A percentile compares a stretch with the other conserved stretches of the same genome.
Conservation (phyloP, 2,113 vertebrate genomes). For the Phainopepla nitens region DNA sequence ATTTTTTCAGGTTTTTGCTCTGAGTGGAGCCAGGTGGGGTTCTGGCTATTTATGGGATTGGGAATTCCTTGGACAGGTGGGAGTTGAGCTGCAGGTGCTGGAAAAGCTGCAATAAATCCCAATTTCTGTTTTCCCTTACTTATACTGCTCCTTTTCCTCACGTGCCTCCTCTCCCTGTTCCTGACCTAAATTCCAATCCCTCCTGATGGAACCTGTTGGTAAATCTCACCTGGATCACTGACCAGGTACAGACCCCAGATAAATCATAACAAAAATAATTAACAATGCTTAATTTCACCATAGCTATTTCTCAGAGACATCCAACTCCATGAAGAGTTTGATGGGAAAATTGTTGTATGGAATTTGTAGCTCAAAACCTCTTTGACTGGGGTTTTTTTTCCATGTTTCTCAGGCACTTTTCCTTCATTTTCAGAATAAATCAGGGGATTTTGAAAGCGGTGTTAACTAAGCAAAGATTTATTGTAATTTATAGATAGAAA, state of each 20-base stretch:
- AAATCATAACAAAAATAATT: neutral
- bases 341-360: neutral
- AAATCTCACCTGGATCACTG: neutral
- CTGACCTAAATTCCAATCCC: fast-evolving
- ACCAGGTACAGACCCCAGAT: neutral
- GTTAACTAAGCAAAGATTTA: neutral
- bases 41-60: neutral
- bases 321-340: neutral
- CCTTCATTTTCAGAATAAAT: neutral
- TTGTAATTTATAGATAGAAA: neutral
- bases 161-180: neutral
- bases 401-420: neutral
- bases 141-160: fast-evolving
- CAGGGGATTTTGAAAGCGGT: neutral
- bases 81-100: fast-evolving
- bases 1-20: neutral
- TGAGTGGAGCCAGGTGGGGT: neutral
- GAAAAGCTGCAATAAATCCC: neutral
- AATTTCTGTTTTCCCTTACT: neutral
- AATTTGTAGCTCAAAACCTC: neutral
- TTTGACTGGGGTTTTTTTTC: fast-evolving
- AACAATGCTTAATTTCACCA: neutral
- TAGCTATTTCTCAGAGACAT: neutral
- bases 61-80: neutral
- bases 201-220: no score